phyloP scores from a whole-genome alignment of 2,888 invertebrate genomes.

The Acrocera orbiculus region DNA sequence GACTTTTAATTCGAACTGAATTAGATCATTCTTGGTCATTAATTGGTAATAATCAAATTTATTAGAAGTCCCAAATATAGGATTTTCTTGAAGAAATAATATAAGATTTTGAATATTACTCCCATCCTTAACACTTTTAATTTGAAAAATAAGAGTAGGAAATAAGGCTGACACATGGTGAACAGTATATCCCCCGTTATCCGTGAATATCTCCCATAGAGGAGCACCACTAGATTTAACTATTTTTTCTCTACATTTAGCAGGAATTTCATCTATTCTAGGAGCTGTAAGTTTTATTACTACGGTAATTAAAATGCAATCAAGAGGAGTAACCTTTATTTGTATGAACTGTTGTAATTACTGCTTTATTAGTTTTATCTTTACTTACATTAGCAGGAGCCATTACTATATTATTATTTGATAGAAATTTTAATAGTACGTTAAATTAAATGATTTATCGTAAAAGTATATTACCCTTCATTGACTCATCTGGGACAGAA shows the following conservation, averaged over 20 bases:
- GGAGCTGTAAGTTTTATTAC: slow-evolving; percentile 66
- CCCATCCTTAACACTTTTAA: slow-evolving; percentile 45
- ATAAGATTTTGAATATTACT: slow-evolving; percentile 68
- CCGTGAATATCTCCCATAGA: slow-evolving; percentile 42
- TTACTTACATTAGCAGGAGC: slow-evolving; percentile 62
- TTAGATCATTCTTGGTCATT: slow-evolving; percentile 46
- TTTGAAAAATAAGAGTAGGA: slow-evolving; percentile 46
- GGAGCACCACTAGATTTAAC: slow-evolving; percentile 54
- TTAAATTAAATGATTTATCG: no score
- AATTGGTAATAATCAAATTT: slow-evolving; percentile 58
- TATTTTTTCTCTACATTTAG: slow-evolving; percentile 60
- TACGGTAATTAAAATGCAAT: slow-evolving; percentile 54
- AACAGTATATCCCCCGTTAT: slow-evolving; percentile 57
- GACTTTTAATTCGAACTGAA: slow-evolving; percentile 54
- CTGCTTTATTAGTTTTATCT: slow-evolving; percentile 45
- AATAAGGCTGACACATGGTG: slow-evolving; percentile 60
- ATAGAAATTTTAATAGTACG: slow-evolving; percentile 65
- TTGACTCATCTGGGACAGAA: slow-evolving; percentile 63
- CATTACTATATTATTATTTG: slow-evolving; percentile 61
- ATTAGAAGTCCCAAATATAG: slow-evolving; percentile 65
- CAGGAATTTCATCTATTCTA: slow-evolving; percentile 55
- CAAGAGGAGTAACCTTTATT: slow-evolving; percentile 43
- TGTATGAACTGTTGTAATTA: slow-evolving; percentile 53
- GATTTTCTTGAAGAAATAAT: slow-evolving; percentile 69
- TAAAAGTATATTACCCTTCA: no score